A percentile compares a stretch with the other conserved stretches of the same genome.
phyloP scores from a whole-genome alignment of 2,797 vertebrate genomes.

The Dendrocincla tyrannina region DNA sequence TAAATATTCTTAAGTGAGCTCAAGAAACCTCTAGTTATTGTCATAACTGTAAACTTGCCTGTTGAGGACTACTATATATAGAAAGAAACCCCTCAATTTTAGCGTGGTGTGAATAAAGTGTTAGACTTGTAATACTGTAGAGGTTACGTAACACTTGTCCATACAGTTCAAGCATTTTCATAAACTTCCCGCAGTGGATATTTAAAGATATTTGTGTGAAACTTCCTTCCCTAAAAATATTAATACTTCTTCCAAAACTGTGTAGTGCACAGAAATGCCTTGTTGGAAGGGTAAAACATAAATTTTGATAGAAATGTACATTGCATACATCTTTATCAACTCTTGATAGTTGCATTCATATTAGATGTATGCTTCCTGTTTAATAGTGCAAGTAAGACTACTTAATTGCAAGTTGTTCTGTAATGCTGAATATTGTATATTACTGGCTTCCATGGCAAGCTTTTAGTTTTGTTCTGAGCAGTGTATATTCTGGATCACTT shows the following conservation, averaged over 20 bases:
- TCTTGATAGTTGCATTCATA: neutral
- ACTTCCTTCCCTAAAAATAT: neutral
- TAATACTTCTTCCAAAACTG: neutral
- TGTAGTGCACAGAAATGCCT: constrained; percentile 42
- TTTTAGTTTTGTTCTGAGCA: constrained; percentile 38
- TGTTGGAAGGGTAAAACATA: neutral
- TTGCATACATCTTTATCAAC: constrained; percentile 6
- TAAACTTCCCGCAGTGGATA: constrained; percentile 27
- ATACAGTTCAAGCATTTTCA: constrained; percentile 10
- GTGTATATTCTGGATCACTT: constrained; percentile 40
- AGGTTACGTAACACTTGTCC: constrained; percentile 12
- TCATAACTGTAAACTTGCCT: constrained; percentile 55
- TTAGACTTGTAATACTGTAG: constrained; percentile 56
- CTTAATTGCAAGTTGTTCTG: constrained; percentile 37
- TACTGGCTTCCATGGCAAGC: neutral
- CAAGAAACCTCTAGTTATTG: constrained; percentile 39
- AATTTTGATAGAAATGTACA: neutral
- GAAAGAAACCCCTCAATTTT: constrained; percentile 26
- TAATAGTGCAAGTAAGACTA: constrained; percentile 13
- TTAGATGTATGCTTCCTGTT: constrained; percentile 45
- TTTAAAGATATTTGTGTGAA: constrained; percentile 31
- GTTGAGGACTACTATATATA: constrained; percentile 34
- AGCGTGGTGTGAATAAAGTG: constrained; percentile 59
- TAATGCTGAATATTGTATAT: constrained; percentile 43
- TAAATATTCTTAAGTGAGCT: constrained; percentile 50